A percentile compares a stretch with the other conserved stretches of the same genome.
Conservation (phyloP, 2,797 vertebrate genomes). For the Phrynocephalus guinanensis region DNA sequence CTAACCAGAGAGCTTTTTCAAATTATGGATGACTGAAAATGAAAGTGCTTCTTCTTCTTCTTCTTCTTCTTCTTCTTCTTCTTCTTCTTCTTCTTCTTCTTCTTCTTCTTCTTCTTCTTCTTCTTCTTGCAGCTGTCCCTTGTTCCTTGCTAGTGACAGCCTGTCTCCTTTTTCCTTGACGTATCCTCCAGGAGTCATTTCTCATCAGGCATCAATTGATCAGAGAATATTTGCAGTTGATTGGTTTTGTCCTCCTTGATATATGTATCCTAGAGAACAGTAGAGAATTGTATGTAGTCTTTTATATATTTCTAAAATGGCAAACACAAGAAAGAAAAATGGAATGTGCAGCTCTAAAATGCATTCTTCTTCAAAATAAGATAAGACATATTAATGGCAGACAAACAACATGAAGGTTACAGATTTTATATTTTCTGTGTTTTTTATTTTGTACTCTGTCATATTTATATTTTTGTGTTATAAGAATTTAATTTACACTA, state of each 20-base stretch:
- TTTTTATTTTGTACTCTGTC: too few relatives aligned
- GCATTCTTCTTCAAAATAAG: neutral
- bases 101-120: too few relatives aligned
- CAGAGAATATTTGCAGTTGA: conserved; percentile 55
- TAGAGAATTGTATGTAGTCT: neutral
- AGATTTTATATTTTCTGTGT: too few relatives aligned
- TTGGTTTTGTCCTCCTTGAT: conserved; percentile 43
- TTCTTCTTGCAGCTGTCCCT: too few relatives aligned
- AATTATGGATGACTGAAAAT: neutral
- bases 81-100: too few relatives aligned
- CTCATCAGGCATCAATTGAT: conserved; percentile 58
- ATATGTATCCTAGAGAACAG: conserved; percentile 42
- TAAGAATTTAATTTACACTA: too few relatives aligned
- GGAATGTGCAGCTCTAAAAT: neutral
- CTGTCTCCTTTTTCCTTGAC: conserved; percentile 62
- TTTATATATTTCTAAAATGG: conserved; percentile 8
- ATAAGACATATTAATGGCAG: too few relatives aligned
- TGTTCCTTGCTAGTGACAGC: conserved; percentile 50
- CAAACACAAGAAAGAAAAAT: neutral
- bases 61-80: too few relatives aligned
- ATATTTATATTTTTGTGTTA: too few relatives aligned
- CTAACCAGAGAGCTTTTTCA: too few relatives aligned
- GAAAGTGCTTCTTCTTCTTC: too few relatives aligned
- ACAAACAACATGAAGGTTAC: too few relatives aligned
- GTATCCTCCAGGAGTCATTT: conserved; percentile 60